Base-by-base conservation (phyloP, 1,140 invertebrate species). In the Aradophagus sp. region DNA sequence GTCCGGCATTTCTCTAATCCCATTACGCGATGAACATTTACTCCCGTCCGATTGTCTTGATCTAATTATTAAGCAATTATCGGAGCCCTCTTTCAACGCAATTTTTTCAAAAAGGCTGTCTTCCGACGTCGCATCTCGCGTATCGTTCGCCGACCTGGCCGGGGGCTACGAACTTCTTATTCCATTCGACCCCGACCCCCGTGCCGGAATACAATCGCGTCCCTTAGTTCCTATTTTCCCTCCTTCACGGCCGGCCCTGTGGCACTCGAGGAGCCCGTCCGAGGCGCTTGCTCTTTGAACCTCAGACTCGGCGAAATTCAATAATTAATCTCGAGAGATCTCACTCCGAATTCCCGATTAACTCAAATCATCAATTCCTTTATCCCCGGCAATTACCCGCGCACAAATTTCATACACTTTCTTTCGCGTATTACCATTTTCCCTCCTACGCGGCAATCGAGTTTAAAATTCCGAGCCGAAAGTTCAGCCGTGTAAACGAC, bases 221-320 rank as follows among this genome's bases (percentile, higher is more conserved):
- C 32, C 45, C 58, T 69, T n/a, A 69, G 59, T 62, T 62, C 58
- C 44, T 62, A 59, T 69, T 69, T 69, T 45, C 66, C 41, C 35
- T 56, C 52, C 44, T 62, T 69, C 58, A 56, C 52, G 52, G 62
- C 48, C 58, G 35, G 50, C 38, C 55, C 52, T 32, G 23, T 56
- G 44, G 44, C n/a, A 50, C 66, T 69, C 23, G 44, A 55, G 10
- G 16, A 31, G 62, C 32, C 35, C 48, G 26, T 39, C 13, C 39
- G 15, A 69, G 66, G 44, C 58, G 38, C 45, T 69, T 44, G n/a
- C n/a, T 41, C 66, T 69, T 69, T 69, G 66, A 69, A 62, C 44
- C 52, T 62, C 32, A 41, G 50, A 62, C 27, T 62, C 52, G 50
- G 62, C 66, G n/a, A 56, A 62, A 62, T 69, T 56, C 56, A 62